Evolutionary conservation across 2,888 invertebrate species (phyloP), one percentile per base, ranked within the genome.

Genomic region (Dioctria linearis): DNA sequence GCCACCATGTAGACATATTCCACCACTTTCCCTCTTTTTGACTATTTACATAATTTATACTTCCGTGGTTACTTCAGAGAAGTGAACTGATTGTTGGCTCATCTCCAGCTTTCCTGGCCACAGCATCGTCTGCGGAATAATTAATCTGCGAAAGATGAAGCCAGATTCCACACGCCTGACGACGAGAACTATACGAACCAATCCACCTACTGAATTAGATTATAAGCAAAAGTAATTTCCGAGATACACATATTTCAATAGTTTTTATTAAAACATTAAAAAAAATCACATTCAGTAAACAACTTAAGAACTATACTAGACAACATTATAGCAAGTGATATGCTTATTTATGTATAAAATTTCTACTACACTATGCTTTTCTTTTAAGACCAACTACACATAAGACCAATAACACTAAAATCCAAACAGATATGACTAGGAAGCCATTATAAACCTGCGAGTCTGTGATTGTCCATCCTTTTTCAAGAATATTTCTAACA

Each of bases 381-480:
- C 86, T 86, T 86, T 88, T 90, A 1, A 92, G 86, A 3, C 90
- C 89, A 9, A 93, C 83, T 73, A 93, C 88, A 83, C 93, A 93
- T 51, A 93, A 86, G 3, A 87, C 86, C 79, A 93, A 85, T 3
- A 93, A 91, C 67, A 91, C 89, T 0, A 89, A 82, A 39, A 92
- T 93, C 95, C 95, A 96, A 1, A 89, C 90, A 0, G 91, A 8
- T 42, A 92, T 91, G 0, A 94, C 91, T 0, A 94, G 86, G 85
- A 95, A 94, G 0, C 96, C 97, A 78, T 90, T 90, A 87, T 94
- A 94, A 8, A 97, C 95, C 25, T 93, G 90, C 0, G 91, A 90
- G 80, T 95, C 91, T 0, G 90, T 88, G 54, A 96, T 89, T 0
- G 91, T 87, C 90, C 93, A 93, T 0, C 96, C 96, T 86, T 94